phyloP scores from a whole-genome alignment of 1,140 invertebrate species.

The Chlorops oryzae region DNA sequence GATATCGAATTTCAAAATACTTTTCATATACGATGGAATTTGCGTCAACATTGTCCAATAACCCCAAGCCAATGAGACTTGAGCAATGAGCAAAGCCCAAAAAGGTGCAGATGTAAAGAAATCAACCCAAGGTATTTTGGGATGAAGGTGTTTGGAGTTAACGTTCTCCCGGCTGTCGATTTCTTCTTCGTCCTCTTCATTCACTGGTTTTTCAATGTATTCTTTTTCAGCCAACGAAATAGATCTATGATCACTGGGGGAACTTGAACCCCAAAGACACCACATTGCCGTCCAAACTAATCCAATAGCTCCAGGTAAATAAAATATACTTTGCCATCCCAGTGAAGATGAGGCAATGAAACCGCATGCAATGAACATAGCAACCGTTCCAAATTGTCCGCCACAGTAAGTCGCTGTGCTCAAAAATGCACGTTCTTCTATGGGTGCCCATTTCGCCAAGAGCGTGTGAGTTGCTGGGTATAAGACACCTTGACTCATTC shows the following conservation, averaged over 20 bases:
- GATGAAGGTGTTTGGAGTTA: background rate
- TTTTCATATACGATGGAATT: constrained; percentile 84
- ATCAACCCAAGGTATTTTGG: constrained; percentile 60
- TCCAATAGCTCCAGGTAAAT: background rate
- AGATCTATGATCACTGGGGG: background rate
- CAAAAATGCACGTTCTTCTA: constrained; percentile 53
- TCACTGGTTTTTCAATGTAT: constrained; percentile 1
- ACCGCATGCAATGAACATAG: constrained; percentile 51
- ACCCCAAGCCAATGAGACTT: constrained; percentile 89
- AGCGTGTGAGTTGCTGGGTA: constrained; percentile 69
- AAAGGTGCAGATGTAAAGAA: constrained; percentile 71
- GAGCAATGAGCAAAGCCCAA: constrained; percentile 73
- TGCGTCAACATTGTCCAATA: constrained; percentile 89
- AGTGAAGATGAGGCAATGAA: background rate
- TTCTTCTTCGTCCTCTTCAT: background rate
- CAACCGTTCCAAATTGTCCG: constrained; percentile 62
- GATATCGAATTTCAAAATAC: constrained; percentile 73
- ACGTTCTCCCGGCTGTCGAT: too few relatives aligned
- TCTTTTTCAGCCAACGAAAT: background rate
- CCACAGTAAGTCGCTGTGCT: constrained; percentile 56
- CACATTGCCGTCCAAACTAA: background rate
- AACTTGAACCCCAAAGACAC: constrained; percentile 1
- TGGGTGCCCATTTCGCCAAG: constrained; percentile 49
- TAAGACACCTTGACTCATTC: constrained; percentile 70
- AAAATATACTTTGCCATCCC: constrained; percentile 11